Evolutionary conservation across 2,888 invertebrate species (phyloP).

Genomic region (Heterodera filipjevi): DNA sequence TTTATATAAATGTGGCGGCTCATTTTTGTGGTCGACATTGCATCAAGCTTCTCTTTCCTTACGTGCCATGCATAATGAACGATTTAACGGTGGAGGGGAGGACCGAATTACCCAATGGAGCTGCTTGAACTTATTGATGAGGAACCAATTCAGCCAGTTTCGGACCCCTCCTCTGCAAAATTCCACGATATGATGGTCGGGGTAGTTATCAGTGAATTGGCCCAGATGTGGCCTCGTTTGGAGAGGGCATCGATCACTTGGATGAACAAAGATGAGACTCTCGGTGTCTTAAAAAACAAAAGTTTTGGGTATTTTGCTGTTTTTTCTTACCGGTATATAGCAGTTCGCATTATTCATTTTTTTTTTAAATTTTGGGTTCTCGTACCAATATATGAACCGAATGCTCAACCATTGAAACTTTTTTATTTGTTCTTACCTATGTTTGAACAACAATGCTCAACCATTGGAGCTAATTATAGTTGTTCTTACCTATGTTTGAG

Average conservation of each 20-base stretch:
- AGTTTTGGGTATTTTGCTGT: too few relatives aligned
- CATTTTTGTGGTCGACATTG: too few relatives aligned
- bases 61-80: not conserved
- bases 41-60: too few relatives aligned
- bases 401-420: too few relatives aligned
- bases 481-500: too few relatives aligned
- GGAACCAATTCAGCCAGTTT: too few relatives aligned
- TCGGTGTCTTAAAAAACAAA: not conserved
- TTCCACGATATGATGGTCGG: not conserved
- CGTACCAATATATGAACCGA: too few relatives aligned
- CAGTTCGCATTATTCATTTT: too few relatives aligned
- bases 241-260: not conserved
- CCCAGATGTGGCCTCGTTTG: not conserved
- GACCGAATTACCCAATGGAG: not conserved
- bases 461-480: too few relatives aligned
- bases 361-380: too few relatives aligned
- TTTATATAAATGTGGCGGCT: too few relatives aligned
- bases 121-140: not conserved
- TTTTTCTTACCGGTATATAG: conserved; percentile 13
- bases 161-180: not conserved
- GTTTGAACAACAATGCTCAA: too few relatives aligned
- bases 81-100: not conserved
- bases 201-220: conserved; percentile 24
- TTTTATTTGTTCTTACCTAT: conserved; percentile 15
- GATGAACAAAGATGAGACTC: not conserved